Base-by-base conservation (phyloP, 2,888 invertebrate species). In the Ormyrus thymus region DNA sequence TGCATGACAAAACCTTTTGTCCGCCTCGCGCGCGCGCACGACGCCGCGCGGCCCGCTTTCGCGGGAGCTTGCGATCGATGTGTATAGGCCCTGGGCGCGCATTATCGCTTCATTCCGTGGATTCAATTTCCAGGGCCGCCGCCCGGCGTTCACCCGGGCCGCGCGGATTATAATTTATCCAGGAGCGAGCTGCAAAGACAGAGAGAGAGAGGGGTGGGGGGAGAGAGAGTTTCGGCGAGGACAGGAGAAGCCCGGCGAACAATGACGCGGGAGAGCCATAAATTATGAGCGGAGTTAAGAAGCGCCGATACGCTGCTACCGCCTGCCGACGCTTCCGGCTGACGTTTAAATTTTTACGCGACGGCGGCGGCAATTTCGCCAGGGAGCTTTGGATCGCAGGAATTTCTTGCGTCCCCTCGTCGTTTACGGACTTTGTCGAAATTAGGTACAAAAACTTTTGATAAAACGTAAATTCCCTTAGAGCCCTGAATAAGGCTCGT, bases 1-100 rank as follows among this genome's bases (percentile, higher is more conserved):
- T 79, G 79, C 74, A 79, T 70, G 68, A 79, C 74, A 78, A 78
- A 78, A 74, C 74, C 78, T 72, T 72, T 77, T 71, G 72, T 78
- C 58, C 45, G 15, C n/a, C 10, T 46, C 55, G 46, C 11, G 11
- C 74, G 48, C 53, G 11, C 45, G 51, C 43, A 29, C 53, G 43
- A 71, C 71, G 61, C 10, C 29, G 29, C 29, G 29, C 29, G 29
- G 62, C 43, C 3, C 29, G 29, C 29, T 29, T 29, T 29, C 29
- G 29, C 29, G 29, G n/a, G n/a, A 29, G 29, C 29, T 29, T 29
- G 29, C 65, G 71, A 70, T 70, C 77, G 65, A 77, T 77, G n/a
- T n/a, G n/a, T n/a, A 29, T 29, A 71, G 68, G 58, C 76, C 48
- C 56, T 45, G 62, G 48, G 15, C 13, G 71, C 73, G 71, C 73